Evolutionary conservation across 2,888 invertebrate species (phyloP).

Genomic region (Nomada lathburiana): DNA sequence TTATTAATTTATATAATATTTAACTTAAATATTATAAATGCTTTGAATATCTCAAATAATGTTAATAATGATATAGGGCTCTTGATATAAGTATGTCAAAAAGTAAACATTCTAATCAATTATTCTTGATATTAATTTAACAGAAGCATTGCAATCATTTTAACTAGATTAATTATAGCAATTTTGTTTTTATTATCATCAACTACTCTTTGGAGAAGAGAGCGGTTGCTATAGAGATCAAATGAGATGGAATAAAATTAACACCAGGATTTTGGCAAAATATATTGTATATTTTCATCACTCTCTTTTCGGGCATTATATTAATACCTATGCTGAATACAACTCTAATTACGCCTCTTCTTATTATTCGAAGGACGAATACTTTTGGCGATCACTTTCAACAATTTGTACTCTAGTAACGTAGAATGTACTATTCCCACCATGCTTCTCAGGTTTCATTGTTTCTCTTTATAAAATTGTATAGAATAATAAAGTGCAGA

Average conservation of each 20-base stretch:
- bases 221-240: too few relatives aligned
- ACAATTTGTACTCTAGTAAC: constrained; percentile 68
- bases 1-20: too few relatives aligned
- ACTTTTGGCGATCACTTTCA: constrained; percentile 45
- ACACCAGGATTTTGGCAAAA: constrained; percentile 46
- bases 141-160: too few relatives aligned
- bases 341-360: constrained; percentile 41
- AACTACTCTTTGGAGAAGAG: too few relatives aligned
- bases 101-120: too few relatives aligned
- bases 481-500: constrained; percentile 8
- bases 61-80: too few relatives aligned
- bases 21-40: too few relatives aligned
- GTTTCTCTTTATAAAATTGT: neutral
- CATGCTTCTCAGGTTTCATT: constrained; percentile 29
- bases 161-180: too few relatives aligned
- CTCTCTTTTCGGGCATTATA: constrained; percentile 37
- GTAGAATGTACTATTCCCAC: constrained; percentile 56
- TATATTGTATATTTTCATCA: constrained; percentile 59
- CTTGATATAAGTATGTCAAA: too few relatives aligned
- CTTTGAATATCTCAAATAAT: too few relatives aligned
- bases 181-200: too few relatives aligned
- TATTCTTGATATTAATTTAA: too few relatives aligned
- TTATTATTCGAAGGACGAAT: constrained; percentile 45
- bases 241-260: neutral
- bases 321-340: constrained; percentile 54